Evolutionary conservation across 2,797 vertebrate species (phyloP).

Genomic region (Cryptoblepharus egeriae): DNA sequence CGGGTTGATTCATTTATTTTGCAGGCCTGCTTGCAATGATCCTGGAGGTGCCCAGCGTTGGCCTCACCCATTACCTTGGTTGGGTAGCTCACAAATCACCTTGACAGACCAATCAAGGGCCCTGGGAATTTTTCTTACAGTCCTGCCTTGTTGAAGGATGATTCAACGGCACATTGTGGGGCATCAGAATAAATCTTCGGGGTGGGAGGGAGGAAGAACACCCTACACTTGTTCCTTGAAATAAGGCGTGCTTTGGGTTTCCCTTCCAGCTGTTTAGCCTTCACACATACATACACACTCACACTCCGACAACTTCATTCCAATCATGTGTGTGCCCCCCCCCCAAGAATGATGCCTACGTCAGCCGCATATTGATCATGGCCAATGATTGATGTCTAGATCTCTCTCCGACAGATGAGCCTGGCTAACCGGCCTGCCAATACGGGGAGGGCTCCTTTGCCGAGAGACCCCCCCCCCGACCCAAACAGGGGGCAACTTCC

Average conservation of each 20-base stretch:
- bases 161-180: slow-evolving; percentile 51
- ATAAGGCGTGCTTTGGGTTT: slow-evolving; percentile 25
- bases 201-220: slow-evolving; percentile 53
- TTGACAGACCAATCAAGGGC: slow-evolving; percentile 87
- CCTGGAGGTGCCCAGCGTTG: slow-evolving; percentile 57
- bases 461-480: no score
- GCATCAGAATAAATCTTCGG: slow-evolving; percentile 77
- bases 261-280: slow-evolving; percentile 17
- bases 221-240: slow-evolving; percentile 35
- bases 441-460: slow-evolving; percentile 81
- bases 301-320: slow-evolving; percentile 68
- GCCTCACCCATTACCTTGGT: slow-evolving; percentile 71
- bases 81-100: slow-evolving; percentile 86
- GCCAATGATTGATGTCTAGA: slow-evolving; percentile 87
- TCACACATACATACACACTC: slow-evolving; percentile 31
- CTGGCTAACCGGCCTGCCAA: slow-evolving; percentile 85
- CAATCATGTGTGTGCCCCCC: slow-evolving; percentile 71
- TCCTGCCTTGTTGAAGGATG: slow-evolving; percentile 74
- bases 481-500: no score
- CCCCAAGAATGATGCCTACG: slow-evolving; percentile 83
- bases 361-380: slow-evolving; percentile 90
- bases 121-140: slow-evolving; percentile 62
- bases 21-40: slow-evolving; percentile 40
- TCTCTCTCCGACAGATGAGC: slow-evolving; percentile 87
- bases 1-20: slow-evolving; percentile 23